Percentiles rank a stretch among this genome's conserved stretches.
These are phyloP conservation scores for Scaptomyza tumidula DNA, from an alignment of 2,888 invertebrate genomes.

Conservation along the genomic window DNA sequence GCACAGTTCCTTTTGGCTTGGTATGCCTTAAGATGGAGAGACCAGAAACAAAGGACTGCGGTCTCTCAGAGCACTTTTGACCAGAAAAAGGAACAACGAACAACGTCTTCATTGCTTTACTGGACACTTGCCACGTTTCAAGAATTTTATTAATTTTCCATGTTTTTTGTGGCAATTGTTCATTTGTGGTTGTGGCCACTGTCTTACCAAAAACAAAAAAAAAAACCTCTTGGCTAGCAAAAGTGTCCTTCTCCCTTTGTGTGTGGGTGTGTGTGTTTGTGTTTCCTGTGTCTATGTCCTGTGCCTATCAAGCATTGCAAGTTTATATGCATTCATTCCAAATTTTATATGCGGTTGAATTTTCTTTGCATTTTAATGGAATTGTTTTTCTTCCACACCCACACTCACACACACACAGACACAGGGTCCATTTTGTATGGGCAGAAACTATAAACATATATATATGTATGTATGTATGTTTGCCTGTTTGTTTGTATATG, in stretches of 20 bases:
- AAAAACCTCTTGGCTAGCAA: neutral
- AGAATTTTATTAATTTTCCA: conserved; percentile 67
- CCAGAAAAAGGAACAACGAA: neutral
- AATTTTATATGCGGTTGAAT: conserved; percentile 52
- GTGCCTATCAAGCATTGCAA: conserved; percentile 22
- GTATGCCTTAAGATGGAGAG: neutral
- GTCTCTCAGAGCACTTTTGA: conserved; percentile 1
- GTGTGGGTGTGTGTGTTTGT: neutral
- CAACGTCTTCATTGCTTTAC: conserved; percentile 58
- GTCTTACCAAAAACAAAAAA: neutral
- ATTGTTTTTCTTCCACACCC: conserved; percentile 8
- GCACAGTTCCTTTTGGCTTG: no score
- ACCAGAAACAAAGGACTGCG: conserved; percentile 14
- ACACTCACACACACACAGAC: neutral
- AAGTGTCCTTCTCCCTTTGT: neutral
- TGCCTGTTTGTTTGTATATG: neutral
- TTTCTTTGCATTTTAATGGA: conserved; percentile 20
- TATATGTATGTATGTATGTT: no score
- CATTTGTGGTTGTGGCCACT: conserved; percentile 50
- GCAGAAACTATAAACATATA: conserved; percentile 4
- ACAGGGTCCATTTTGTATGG: neutral
- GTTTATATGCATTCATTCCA: conserved; percentile 46
- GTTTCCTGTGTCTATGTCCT: neutral
- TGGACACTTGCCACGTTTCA: conserved; percentile 48
- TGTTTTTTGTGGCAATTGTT: conserved; percentile 60